Conservation (phyloP, 2,797 vertebrate genomes). For the Trachurus trachurus region DNA sequence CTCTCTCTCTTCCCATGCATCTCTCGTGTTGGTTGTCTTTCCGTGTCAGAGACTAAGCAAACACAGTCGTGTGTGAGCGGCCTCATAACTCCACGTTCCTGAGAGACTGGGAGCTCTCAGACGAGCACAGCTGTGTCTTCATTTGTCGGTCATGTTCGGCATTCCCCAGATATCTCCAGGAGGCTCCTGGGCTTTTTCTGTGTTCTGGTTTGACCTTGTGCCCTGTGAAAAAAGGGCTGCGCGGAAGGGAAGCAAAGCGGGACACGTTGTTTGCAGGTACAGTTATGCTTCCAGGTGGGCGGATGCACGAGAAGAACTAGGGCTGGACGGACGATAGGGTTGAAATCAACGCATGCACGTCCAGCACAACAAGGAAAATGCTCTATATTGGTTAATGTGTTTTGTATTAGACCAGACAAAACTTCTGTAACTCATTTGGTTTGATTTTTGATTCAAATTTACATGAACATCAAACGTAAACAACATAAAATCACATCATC, state of each 20-base stretch:
- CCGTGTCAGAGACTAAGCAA: conserved; percentile 86
- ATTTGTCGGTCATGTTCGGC: conserved; percentile 76
- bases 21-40: conserved; percentile 78
- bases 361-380: background rate
- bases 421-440: background rate
- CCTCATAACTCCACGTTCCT: conserved; percentile 77
- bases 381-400: background rate
- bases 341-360: background rate
- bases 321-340: background rate
- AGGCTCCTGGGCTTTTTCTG: conserved; percentile 73
- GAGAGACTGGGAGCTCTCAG: conserved; percentile 67
- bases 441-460: too few relatives aligned
- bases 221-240: conserved; percentile 20
- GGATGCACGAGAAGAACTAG: background rate
- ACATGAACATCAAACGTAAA: background rate
- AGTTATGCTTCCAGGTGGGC: background rate
- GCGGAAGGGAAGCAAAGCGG: conserved; percentile 15
- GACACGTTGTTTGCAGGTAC: conserved; percentile 22
- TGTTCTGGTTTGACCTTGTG: conserved; percentile 68
- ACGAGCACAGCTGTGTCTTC: conserved; percentile 78
- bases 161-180: conserved; percentile 77
- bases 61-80: conserved; percentile 79
- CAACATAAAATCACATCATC: background rate
- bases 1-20: conserved; percentile 29
- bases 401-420: background rate